phyloP scores from a whole-genome alignment of 2,113 vertebrate species.

The Rostratula benghalensis region DNA sequence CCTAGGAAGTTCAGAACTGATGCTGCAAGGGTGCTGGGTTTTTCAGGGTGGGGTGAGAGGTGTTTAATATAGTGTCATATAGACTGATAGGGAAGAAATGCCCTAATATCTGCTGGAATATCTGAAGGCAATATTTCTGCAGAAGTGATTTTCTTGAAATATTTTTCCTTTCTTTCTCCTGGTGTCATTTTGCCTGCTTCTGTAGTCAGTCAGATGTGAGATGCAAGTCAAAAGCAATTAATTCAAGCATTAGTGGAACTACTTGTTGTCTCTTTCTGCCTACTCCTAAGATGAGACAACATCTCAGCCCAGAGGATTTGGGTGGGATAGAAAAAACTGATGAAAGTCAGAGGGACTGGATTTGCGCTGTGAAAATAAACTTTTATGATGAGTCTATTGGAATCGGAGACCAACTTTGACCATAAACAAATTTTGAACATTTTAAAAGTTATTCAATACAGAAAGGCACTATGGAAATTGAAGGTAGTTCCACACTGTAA shows the following conservation, averaged over 20 bases:
- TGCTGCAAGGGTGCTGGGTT: background rate
- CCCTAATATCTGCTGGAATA: background rate
- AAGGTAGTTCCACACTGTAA: background rate
- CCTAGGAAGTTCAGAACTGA: background rate
- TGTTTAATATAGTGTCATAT: background rate
- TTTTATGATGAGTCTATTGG: background rate
- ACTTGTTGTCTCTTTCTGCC: background rate
- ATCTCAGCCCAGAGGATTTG: background rate
- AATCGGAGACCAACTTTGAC: background rate
- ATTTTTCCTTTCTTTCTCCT: background rate
- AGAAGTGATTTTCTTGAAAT: too few species aligned
- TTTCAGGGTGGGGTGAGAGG: background rate
- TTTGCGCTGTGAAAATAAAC: background rate
- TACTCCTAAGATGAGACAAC: background rate
- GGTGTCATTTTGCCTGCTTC: background rate
- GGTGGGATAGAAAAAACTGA: background rate
- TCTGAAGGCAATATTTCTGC: background rate
- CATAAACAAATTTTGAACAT: background rate
- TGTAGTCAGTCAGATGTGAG: background rate
- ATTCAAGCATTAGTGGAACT: background rate
- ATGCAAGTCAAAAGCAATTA: background rate
- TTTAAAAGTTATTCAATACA: background rate
- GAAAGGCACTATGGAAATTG: background rate
- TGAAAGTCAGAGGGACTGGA: background rate
- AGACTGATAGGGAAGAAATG: background rate